These are phyloP conservation scores for Numida meleagris DNA, from an alignment of 2,113 vertebrate genomes.

Conservation along the genomic window DNA sequence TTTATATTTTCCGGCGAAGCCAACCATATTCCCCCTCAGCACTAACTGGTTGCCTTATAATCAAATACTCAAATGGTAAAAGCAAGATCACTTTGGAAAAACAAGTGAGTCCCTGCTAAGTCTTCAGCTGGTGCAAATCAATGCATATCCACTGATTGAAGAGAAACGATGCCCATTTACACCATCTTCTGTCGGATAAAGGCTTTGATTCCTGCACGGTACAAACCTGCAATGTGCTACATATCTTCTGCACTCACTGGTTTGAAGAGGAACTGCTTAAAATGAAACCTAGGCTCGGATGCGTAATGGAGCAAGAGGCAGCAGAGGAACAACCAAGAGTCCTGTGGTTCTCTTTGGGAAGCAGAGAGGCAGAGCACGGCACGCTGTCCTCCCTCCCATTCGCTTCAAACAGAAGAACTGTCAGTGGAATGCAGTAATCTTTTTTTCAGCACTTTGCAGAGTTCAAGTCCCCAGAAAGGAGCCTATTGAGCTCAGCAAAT, in stretches of 20 bases:
- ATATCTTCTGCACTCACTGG: neutral
- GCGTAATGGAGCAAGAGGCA: neutral
- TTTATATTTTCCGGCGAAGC: conserved; percentile 79
- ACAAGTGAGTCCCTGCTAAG: conserved; percentile 30
- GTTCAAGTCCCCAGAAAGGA: conserved; percentile 62
- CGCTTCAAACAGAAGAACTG: conserved; percentile 51
- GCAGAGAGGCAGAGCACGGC: conserved; percentile 21
- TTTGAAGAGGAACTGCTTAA: neutral
- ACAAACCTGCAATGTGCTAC: neutral
- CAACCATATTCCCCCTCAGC: conserved; percentile 73
- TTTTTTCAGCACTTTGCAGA: conserved; percentile 71
- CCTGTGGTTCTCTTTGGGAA: neutral
- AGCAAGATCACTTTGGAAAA: conserved; percentile 56
- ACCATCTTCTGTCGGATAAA: neutral
- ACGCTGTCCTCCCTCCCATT: conserved; percentile 32
- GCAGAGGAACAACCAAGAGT: neutral
- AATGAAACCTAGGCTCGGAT: neutral
- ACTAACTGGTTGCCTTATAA: conserved; percentile 71
- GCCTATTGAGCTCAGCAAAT: conserved; percentile 67
- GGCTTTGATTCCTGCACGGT: neutral
- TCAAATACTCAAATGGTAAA: conserved; percentile 54
- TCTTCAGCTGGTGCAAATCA: neutral
- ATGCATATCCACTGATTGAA: neutral
- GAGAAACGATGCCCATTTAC: neutral
- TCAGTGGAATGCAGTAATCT: conserved; percentile 57